Percentiles rank a stretch among this genome's conserved stretches.
Conservation (phyloP, 2,113 vertebrate species). For the Plestiodon gilberti region DNA sequence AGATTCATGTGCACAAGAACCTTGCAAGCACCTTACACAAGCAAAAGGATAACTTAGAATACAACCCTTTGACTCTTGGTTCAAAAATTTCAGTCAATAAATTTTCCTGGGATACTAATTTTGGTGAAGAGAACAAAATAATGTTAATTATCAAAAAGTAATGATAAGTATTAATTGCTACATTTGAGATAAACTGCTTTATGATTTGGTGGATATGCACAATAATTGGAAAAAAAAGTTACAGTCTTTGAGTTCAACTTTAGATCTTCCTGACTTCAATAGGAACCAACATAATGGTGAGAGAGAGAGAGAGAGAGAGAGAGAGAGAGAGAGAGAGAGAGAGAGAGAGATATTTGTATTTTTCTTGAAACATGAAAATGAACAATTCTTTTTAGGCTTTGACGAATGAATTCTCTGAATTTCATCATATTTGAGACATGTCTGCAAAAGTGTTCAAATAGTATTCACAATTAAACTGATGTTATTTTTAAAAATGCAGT, state of each 20-base stretch:
- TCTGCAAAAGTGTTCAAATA: rapidly evolving
- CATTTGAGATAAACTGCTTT: constrained; percentile 70
- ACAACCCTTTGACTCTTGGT: constrained; percentile 52
- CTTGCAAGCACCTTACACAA: too few species aligned
- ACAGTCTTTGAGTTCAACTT: constrained; percentile 68
- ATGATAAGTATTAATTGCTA: constrained; percentile 50
- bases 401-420: too few species aligned
- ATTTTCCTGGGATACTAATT: constrained; percentile 64
- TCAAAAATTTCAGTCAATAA: constrained; percentile 63
- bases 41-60: too few species aligned
- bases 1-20: too few species aligned
- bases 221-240: constrained; percentile 58
- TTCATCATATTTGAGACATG: rapidly evolving
- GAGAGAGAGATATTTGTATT: too few species aligned
- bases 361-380: too few species aligned
- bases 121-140: constrained; percentile 60
- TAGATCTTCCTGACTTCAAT: constrained; percentile 68
- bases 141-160: background rate
- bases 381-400: too few species aligned
- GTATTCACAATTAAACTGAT: rapidly evolving
- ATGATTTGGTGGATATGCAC: constrained; percentile 60
- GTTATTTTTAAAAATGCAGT: rapidly evolving
- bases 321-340: too few species aligned
- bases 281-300: constrained; percentile 62
- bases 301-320: constrained; percentile 53